Percentiles rank a stretch among this genome's conserved stretches.
These are phyloP conservation scores for Chiridota heheva DNA, from an alignment of 35 echinoderm and acorn worm genomes.

Conservation along the genomic window DNA sequence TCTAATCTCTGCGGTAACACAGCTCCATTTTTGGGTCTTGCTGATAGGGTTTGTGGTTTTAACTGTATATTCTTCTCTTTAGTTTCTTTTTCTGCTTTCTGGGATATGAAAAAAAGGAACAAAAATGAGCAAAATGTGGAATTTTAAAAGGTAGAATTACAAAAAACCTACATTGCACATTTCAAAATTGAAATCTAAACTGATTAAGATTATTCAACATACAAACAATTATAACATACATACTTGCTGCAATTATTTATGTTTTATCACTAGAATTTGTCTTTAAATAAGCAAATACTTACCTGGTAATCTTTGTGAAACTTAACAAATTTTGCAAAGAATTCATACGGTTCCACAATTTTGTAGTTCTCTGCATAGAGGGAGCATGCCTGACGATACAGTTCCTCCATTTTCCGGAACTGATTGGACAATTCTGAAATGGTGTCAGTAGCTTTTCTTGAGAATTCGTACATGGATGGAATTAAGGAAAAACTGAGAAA, in stretches of 20 bases:
- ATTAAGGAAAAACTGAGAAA: slow-evolving; percentile 20
- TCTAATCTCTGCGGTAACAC: too few species aligned
- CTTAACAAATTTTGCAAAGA: slow-evolving; percentile 53
- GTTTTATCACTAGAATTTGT: not conserved
- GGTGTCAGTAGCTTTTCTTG: slow-evolving; percentile 65
- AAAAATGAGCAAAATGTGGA: not conserved
- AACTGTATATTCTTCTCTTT: slow-evolving; percentile 1
- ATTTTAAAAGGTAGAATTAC: not conserved
- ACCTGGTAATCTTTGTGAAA: slow-evolving; percentile 24
- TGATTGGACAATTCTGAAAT: slow-evolving; percentile 62
- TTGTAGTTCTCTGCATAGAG: slow-evolving; percentile 78
- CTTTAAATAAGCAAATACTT: not conserved
- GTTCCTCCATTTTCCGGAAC: slow-evolving; percentile 81
- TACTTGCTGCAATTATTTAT: not conserved
- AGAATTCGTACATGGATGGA: slow-evolving; percentile 69
- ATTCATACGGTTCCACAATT: slow-evolving; percentile 69
- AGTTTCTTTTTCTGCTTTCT: slow-evolving; percentile 24
- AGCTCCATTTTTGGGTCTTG: too few species aligned
- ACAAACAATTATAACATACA: not conserved
- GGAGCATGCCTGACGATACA: slow-evolving; percentile 56
- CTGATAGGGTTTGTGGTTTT: slow-evolving; percentile 12
- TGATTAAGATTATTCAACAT: not conserved
- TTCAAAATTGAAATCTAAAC: not conserved
- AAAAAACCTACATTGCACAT: not conserved
- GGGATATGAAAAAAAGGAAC: not conserved